These are phyloP conservation scores for Chondrosia reniformis DNA, from an alignment of 37 sponge, comb jelly and placozoan species.

Conservation along the genomic window DNA sequence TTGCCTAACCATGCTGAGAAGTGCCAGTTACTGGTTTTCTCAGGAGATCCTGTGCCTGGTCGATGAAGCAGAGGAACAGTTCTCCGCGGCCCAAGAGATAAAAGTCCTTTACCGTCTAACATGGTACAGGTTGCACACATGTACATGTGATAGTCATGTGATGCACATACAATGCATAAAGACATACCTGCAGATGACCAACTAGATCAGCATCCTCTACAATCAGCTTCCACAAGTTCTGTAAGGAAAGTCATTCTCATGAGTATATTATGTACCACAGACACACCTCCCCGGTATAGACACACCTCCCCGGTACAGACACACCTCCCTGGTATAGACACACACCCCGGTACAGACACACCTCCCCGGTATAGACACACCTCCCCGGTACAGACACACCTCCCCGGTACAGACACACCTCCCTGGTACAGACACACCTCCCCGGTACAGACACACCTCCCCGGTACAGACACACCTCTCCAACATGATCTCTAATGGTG, in stretches of 20 bases:
- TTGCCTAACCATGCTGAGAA: conserved; percentile 62
- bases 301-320: too few relatives aligned
- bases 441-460: not conserved
- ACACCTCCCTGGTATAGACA: not conserved
- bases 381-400: not conserved
- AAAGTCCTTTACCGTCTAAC: conserved; percentile 76
- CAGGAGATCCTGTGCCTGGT: conserved; percentile 64
- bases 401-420: conserved; percentile 39
- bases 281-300: too few relatives aligned
- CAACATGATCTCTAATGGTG: conserved; percentile 56
- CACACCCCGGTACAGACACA: not conserved
- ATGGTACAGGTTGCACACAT: not conserved
- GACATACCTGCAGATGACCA: conserved; percentile 56
- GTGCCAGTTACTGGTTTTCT: conserved; percentile 44
- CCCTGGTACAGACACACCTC: not conserved
- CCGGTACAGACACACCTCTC: conserved; percentile 45
- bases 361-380: not conserved
- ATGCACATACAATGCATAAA: not conserved
- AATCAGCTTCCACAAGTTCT: conserved; percentile 77
- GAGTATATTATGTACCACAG: not conserved
- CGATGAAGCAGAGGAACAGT: conserved; percentile 81
- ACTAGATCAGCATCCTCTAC: conserved; percentile 74
- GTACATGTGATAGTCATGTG: not conserved
- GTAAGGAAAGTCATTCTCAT: not conserved
- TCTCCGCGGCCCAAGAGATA: conserved; percentile 95